Conservation (phyloP, 2,113 vertebrate genomes). For the Equus przewalskii region DNA sequence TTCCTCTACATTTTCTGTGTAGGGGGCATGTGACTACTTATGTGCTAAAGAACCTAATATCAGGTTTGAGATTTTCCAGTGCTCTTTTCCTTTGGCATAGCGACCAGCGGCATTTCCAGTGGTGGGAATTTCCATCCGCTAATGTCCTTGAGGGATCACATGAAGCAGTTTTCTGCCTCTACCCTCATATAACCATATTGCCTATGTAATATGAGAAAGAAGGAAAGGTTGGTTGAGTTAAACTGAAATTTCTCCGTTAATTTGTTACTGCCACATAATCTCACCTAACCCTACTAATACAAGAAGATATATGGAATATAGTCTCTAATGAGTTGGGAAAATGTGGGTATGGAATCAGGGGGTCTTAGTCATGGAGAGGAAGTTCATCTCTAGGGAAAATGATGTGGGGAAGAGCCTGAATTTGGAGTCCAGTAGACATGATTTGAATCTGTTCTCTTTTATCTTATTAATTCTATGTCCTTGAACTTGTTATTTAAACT, state of each 20-base stretch:
- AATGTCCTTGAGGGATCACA: background rate
- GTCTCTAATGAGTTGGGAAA: background rate
- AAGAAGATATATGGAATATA: background rate
- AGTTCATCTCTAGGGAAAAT: background rate
- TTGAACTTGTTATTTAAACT: background rate
- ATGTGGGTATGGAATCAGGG: background rate
- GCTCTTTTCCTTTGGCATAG: background rate
- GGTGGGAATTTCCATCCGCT: background rate
- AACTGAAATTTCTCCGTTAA: background rate
- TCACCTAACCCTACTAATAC: background rate
- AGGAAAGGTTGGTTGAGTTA: background rate
- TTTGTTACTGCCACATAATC: background rate
- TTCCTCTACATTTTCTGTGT: background rate
- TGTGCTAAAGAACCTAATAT: background rate
- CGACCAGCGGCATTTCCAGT: background rate
- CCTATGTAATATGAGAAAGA: background rate
- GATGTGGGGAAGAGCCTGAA: background rate
- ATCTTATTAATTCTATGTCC: background rate
- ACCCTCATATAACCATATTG: background rate
- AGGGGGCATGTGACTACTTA: background rate
- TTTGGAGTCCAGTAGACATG: background rate
- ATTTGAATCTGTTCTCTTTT: background rate
- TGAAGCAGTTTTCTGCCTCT: background rate
- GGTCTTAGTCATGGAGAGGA: background rate
- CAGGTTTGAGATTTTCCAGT: background rate